phyloP scores from a whole-genome alignment of 2,888 invertebrate species.

The Orchesella flavescens region DNA sequence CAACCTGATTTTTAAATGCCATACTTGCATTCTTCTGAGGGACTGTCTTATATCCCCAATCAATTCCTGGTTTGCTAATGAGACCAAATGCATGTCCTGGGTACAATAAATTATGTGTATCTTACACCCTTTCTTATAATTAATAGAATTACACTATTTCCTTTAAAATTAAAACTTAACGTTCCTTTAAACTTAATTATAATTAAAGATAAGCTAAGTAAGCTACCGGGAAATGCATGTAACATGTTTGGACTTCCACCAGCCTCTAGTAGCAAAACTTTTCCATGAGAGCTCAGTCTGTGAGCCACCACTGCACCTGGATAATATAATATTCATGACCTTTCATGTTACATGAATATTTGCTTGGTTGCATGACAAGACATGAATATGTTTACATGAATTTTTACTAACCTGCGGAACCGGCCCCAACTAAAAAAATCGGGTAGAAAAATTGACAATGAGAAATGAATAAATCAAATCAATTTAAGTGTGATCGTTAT shows the following conservation, averaged over 20 bases:
- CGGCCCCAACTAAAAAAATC: slow-evolving; percentile 51
- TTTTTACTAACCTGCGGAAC: slow-evolving; percentile 32
- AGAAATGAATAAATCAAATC: no score
- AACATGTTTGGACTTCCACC: slow-evolving; percentile 36
- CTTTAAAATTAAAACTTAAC: no score
- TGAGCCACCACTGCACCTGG: slow-evolving; percentile 43
- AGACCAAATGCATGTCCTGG: slow-evolving; percentile 56
- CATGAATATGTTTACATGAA: no score
- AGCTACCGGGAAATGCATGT: slow-evolving; percentile 26
- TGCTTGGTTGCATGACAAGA: no score
- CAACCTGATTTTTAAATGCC: slow-evolving; percentile 62
- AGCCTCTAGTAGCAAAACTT: slow-evolving; percentile 57
- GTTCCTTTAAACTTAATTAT: no score
- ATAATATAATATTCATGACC: no score
- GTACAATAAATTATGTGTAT: no score
- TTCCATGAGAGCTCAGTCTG: slow-evolving; percentile 51
- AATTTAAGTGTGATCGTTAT: no score
- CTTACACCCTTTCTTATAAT: no score
- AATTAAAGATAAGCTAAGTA: no score
- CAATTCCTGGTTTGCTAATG: slow-evolving; percentile 60
- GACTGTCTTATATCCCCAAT: slow-evolving; percentile 65
- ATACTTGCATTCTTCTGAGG: slow-evolving; percentile 65
- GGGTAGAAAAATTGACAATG: neutral
- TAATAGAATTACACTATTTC: no score
- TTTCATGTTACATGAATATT: no score